These are phyloP conservation scores for Myoxocephalus aenaeus DNA, from an alignment of 2,797 vertebrate species.

Conservation along the genomic window DNA sequence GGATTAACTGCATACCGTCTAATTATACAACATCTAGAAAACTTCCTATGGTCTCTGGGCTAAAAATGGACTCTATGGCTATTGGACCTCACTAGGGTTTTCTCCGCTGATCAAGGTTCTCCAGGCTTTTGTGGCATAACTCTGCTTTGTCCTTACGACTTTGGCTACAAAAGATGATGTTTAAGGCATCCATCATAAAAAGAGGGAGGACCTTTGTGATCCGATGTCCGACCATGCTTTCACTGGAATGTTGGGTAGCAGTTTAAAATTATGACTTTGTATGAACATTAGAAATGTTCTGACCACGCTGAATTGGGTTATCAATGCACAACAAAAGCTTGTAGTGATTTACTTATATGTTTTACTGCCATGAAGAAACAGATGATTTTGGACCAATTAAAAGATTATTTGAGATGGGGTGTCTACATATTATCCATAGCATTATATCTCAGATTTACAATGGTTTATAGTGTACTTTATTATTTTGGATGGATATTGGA, in stretches of 20 bases:
- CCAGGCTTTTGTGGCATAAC: conserved; percentile 64
- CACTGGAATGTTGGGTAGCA: conserved; percentile 39
- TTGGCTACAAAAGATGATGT: conserved; percentile 57
- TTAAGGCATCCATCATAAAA: conserved; percentile 47
- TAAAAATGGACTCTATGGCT: conserved; percentile 60
- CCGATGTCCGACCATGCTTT: conserved; percentile 40
- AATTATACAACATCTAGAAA: conserved; percentile 71
- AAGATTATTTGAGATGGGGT: background rate
- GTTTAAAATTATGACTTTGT: background rate
- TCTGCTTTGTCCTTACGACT: conserved; percentile 63
- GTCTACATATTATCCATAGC: background rate
- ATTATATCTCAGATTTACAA: background rate
- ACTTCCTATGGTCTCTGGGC: conserved; percentile 54
- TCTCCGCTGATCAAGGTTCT: conserved; percentile 63
- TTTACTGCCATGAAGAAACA: background rate
- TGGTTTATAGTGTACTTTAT: background rate
- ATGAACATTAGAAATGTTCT: conserved; percentile 9
- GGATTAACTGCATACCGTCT: conserved; percentile 69
- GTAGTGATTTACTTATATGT: background rate
- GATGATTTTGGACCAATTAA: background rate
- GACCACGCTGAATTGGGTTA: background rate
- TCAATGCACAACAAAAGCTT: background rate
- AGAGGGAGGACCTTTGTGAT: conserved; percentile 26
- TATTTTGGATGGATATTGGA: background rate
- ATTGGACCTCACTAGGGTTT: conserved; percentile 57